Conservation (phyloP, 2,797 vertebrate genomes). For the Gymnopithys bicolor region DNA sequence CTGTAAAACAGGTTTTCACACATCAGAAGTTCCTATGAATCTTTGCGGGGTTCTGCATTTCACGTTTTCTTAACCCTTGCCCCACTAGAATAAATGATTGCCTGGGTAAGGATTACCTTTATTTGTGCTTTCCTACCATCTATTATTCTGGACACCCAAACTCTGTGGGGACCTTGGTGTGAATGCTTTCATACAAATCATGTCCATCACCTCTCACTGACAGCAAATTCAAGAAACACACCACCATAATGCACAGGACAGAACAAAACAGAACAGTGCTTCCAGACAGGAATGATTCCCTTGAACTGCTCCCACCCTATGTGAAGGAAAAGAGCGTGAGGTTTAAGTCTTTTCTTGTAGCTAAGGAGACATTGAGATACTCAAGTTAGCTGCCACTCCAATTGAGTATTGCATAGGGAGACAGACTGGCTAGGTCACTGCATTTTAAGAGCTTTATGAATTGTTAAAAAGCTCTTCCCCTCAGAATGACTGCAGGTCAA, state of each 20-base stretch:
- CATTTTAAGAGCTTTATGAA: neutral
- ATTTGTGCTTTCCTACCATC: slow-evolving; percentile 23
- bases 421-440: neutral
- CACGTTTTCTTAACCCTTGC: neutral
- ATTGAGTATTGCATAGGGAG: neutral
- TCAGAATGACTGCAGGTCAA: neutral
- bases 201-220: neutral
- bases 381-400: neutral
- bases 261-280: neutral
- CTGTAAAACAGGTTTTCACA: neutral
- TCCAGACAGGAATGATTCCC: neutral
- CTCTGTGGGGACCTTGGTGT: neutral
- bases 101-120: neutral
- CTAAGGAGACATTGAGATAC: neutral
- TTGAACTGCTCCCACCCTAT: neutral
- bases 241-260: neutral
- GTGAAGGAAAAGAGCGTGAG: neutral
- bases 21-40: neutral
- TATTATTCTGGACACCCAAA: neutral
- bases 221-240: slow-evolving; percentile 26
- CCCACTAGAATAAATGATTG: neutral
- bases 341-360: neutral
- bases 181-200: neutral
- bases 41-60: neutral
- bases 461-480: neutral